Evolutionary conservation across 2,113 vertebrate species (phyloP).

Genomic region (Pseudopodoces humilis): DNA sequence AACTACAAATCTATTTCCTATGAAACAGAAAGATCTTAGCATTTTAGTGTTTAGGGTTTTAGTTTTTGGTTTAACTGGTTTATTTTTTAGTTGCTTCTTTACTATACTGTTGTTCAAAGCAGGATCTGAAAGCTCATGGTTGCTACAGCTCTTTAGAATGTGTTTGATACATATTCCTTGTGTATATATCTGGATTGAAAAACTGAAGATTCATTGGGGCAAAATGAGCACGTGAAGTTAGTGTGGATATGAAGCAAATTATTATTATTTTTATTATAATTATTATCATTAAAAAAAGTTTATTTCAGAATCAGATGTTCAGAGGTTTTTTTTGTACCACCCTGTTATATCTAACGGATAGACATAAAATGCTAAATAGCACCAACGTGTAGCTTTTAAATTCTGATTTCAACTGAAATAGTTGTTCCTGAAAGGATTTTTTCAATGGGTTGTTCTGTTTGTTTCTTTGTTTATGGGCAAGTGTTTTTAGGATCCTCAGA

Average conservation of each 20-base stretch:
- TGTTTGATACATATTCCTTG: not conserved
- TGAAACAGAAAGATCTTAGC: not conserved
- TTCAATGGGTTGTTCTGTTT: fast-evolving
- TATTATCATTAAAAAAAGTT: not conserved
- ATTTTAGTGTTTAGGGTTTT: not conserved
- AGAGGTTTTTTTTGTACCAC: not conserved
- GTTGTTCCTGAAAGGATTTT: not conserved
- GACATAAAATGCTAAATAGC: not conserved
- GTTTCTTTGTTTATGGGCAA: not conserved
- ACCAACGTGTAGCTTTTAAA: not conserved
- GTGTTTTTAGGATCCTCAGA: not conserved
- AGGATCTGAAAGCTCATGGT: not conserved
- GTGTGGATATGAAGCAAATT: not conserved
- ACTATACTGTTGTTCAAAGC: not conserved
- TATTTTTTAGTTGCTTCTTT: not conserved
- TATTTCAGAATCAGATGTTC: not conserved
- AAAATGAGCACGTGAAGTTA: not conserved
- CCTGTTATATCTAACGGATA: not conserved
- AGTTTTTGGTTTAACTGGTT: fast-evolving
- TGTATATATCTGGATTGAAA: not conserved
- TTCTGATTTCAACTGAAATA: not conserved
- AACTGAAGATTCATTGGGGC: not conserved
- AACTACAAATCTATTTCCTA: not conserved
- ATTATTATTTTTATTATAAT: not conserved
- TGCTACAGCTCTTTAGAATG: not conserved